Percentiles rank a stretch among this genome's conserved stretches.
Conservation (phyloP, 2,888 invertebrate species). For the Drosophila tanythrix region DNA sequence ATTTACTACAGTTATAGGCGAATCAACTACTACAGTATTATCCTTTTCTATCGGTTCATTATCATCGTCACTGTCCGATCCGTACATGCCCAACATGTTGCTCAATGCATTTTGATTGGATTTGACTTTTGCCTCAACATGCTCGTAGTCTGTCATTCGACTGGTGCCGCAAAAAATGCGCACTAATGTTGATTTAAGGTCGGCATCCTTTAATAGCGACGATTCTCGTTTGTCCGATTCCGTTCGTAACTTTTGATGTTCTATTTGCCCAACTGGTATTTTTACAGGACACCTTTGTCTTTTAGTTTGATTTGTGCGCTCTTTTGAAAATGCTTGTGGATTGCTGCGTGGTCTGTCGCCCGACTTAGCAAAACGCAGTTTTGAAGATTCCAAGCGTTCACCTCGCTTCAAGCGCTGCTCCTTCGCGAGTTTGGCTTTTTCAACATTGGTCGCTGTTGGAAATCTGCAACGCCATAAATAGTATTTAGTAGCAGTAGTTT, state of each 20-base stretch:
- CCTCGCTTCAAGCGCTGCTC: conserved; percentile 90
- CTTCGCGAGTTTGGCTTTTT: conserved; percentile 87
- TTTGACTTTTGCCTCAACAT: conserved; percentile 43
- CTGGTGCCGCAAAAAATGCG: conserved; percentile 77
- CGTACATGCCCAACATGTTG: conserved; percentile 82
- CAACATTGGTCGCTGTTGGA: conserved; percentile 90
- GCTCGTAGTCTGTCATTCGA: conserved; percentile 68
- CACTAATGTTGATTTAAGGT: conserved; percentile 4
- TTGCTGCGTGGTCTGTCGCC: conserved; percentile 82
- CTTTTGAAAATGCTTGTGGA: conserved; percentile 13
- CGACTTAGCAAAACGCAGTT: conserved; percentile 84
- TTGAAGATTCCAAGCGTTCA: conserved; percentile 87
- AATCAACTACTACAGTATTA: background rate
- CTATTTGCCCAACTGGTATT: background rate
- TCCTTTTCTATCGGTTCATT: conserved; percentile 8
- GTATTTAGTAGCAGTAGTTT: background rate
- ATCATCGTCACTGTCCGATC: conserved; percentile 76
- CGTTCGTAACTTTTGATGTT: background rate
- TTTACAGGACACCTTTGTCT: conserved; percentile 8
- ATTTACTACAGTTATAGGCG: background rate
- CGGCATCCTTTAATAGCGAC: background rate
- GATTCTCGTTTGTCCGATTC: background rate
- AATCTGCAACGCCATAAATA: conserved; percentile 83
- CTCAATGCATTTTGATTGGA: conserved; percentile 65
- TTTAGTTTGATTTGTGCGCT: conserved; percentile 15